Percentiles rank a stretch among this genome's conserved stretches.
Conservation (phyloP, 2,888 invertebrate species). For the Sicus ferrugineus region DNA sequence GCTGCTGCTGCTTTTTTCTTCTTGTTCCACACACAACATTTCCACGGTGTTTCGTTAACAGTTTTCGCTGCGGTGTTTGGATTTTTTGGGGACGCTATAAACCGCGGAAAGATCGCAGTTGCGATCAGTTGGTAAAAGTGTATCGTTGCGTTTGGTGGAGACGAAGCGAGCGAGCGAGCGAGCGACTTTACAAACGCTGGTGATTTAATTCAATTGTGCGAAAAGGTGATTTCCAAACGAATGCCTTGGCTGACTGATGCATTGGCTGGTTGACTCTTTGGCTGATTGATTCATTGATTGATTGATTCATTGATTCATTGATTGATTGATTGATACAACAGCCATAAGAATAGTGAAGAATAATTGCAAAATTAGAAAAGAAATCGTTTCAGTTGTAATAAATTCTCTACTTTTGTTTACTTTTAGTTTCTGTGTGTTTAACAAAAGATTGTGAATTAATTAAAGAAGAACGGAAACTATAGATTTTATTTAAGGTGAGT, state of each 20-base stretch:
- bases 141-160: slow-evolving; percentile 60
- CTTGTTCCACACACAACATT: slow-evolving; percentile 20
- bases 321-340: too few species aligned
- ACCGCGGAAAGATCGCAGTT: slow-evolving; percentile 61
- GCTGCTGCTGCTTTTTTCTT: slow-evolving; percentile 34
- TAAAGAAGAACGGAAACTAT: too few species aligned
- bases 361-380: too few species aligned
- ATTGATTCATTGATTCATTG: not conserved
- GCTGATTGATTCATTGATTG: not conserved
- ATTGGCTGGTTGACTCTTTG: slow-evolving; percentile 5
- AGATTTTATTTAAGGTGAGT: too few species aligned
- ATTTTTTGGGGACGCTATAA: slow-evolving; percentile 64
- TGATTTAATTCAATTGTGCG: not conserved
- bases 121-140: slow-evolving; percentile 64
- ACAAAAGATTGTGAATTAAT: too few species aligned
- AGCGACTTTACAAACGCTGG: not conserved
- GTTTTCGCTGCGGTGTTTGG: slow-evolving; percentile 33
- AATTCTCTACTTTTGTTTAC: too few species aligned
- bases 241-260: slow-evolving; percentile 9
- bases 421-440: too few species aligned
- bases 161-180: slow-evolving; percentile 31
- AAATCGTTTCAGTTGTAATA: too few species aligned
- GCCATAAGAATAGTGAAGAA: too few species aligned
- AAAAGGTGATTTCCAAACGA: slow-evolving; percentile 4
- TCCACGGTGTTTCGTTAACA: not conserved